These are phyloP conservation scores for Falco naumanni DNA, from an alignment of 2,797 vertebrate genomes.

Conservation along the genomic window DNA sequence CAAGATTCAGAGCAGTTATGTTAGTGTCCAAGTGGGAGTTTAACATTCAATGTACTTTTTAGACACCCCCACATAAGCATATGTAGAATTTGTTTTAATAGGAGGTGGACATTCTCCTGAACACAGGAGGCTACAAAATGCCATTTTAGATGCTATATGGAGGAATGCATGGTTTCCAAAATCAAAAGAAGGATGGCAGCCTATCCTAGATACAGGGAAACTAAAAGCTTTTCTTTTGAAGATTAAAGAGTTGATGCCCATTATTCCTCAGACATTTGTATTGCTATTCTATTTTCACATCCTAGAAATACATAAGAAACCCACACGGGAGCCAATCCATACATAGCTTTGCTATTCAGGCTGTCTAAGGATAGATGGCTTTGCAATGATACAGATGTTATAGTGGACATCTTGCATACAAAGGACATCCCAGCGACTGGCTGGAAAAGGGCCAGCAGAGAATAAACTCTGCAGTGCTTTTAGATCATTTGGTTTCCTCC, in stretches of 20 bases:
- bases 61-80: neutral
- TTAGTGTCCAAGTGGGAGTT: neutral
- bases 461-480: neutral
- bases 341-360: neutral
- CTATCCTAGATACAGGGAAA: neutral
- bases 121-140: neutral
- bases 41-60: neutral
- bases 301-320: neutral
- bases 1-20: neutral
- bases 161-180: neutral
- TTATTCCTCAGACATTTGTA: neutral
- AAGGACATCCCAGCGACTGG: neutral
- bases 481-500: neutral
- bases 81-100: neutral
- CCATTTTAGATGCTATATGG: rapidly evolving
- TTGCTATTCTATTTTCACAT: neutral
- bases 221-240: neutral
- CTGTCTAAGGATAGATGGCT: neutral
- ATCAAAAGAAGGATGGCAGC: neutral
- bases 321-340: no score
- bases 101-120: neutral
- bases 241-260: neutral
- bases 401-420: neutral
- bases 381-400: neutral
- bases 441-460: neutral